These are phyloP conservation scores for Chrysocyon brachyurus DNA, from an alignment of 2,797 vertebrate species.

Conservation along the genomic window DNA sequence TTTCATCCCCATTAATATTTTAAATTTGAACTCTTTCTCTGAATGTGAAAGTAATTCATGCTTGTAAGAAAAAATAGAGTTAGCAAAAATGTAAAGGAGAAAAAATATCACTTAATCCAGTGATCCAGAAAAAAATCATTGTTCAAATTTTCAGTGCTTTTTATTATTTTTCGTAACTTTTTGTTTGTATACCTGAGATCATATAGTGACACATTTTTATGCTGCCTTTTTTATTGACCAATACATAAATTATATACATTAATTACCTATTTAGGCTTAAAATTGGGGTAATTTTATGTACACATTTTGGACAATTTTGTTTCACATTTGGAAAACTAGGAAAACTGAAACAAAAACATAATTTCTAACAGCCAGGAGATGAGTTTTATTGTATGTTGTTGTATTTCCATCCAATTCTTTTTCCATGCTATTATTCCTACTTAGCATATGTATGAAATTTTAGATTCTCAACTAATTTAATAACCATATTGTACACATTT, in stretches of 20 bases:
- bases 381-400: neutral
- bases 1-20: neutral
- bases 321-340: neutral
- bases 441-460: neutral
- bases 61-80: neutral
- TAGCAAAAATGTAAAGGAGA: neutral
- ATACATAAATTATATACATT: neutral
- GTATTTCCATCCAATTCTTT: neutral
- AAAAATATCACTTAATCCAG: neutral
- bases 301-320: neutral
- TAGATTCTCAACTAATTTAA: neutral
- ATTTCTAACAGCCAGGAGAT: neutral
- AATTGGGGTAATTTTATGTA: neutral
- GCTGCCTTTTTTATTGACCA: neutral
- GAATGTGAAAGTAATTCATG: neutral
- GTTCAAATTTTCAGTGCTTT: neutral
- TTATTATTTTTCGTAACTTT: neutral
- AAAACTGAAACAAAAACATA: neutral
- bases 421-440: neutral
- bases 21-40: constrained; percentile 35
- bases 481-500: neutral
- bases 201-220: neutral
- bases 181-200: neutral
- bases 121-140: neutral
- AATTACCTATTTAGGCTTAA: neutral